phyloP scores from a whole-genome alignment of 2,797 vertebrate genomes.

The Sebastes umbrosus region DNA sequence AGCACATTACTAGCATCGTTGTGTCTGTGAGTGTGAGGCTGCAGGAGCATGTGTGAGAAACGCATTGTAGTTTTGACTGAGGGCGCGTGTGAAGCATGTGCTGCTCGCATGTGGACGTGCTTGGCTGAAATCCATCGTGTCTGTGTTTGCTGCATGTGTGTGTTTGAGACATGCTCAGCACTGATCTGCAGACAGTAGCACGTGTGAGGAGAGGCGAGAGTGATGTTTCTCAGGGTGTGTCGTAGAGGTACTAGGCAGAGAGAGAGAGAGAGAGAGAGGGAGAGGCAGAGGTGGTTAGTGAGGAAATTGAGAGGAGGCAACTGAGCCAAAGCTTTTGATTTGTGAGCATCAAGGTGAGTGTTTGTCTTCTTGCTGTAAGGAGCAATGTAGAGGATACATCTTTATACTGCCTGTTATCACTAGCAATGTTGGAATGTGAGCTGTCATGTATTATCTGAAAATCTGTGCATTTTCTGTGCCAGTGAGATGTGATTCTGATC shows the following conservation, averaged over 20 bases:
- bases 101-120: constrained; percentile 19
- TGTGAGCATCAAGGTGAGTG: constrained; percentile 64
- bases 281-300: constrained; percentile 5
- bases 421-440: background rate
- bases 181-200: constrained; percentile 52
- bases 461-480: background rate
- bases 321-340: constrained; percentile 36
- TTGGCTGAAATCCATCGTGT: constrained; percentile 13
- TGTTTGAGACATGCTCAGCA: constrained; percentile 40
- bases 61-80: background rate
- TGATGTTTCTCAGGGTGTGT: constrained; percentile 61
- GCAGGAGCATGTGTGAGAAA: constrained; percentile 17
- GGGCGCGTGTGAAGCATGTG: constrained; percentile 12
- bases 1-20: constrained; percentile 25
- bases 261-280: background rate
- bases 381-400: background rate
- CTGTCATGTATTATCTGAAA: background rate
- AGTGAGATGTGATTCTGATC: background rate
- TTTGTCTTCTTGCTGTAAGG: constrained; percentile 5
- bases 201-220: constrained; percentile 37
- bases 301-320: constrained; percentile 21
- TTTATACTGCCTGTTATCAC: background rate
- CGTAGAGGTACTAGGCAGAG: constrained; percentile 45
- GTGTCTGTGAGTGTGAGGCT: constrained; percentile 21
- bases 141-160: constrained; percentile 31